A percentile compares a stretch with the other conserved stretches of the same genome.
phyloP scores from a whole-genome alignment of 2,888 invertebrate species.

The Coelinius sp. region DNA sequence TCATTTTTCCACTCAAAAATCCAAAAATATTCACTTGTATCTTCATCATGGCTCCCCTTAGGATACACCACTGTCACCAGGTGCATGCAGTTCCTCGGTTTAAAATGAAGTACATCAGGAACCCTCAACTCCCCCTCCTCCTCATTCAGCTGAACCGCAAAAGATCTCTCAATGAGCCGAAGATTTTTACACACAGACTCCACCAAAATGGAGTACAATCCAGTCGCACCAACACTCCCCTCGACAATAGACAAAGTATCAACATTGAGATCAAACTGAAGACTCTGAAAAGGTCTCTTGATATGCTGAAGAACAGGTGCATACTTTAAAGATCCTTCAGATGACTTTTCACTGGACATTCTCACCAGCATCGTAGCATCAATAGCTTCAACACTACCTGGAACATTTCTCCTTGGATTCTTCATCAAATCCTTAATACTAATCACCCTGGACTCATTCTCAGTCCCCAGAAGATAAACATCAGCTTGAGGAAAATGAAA shows the following conservation, averaged over 20 bases:
- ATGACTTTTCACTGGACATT: constrained; percentile 75
- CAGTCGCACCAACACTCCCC: constrained; percentile 76
- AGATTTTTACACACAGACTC: constrained; percentile 83
- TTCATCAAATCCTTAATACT: constrained; percentile 55
- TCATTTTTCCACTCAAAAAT: background rate
- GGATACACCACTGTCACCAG: constrained; percentile 84
- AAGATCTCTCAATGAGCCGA: constrained; percentile 76
- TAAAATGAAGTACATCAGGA: constrained; percentile 83
- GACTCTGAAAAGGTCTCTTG: constrained; percentile 74
- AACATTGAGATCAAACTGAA: constrained; percentile 77
- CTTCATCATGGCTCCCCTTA: constrained; percentile 77
- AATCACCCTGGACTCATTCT: constrained; percentile 69
- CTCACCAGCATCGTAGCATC: constrained; percentile 76
- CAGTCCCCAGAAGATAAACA: constrained; percentile 78
- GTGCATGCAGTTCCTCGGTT: constrained; percentile 80
- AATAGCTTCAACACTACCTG: constrained; percentile 72
- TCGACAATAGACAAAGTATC: constrained; percentile 83
- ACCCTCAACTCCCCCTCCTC: constrained; percentile 73
- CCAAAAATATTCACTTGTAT: constrained; percentile 74
- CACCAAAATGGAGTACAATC: constrained; percentile 81
- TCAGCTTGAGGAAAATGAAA: constrained; percentile 79
- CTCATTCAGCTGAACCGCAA: constrained; percentile 74
- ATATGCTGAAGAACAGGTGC: constrained; percentile 76
- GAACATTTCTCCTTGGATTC: constrained; percentile 46
- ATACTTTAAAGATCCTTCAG: constrained; percentile 69